Base-by-base conservation (phyloP, 2,888 invertebrate genomes). In the Andrena trimmerana region DNA sequence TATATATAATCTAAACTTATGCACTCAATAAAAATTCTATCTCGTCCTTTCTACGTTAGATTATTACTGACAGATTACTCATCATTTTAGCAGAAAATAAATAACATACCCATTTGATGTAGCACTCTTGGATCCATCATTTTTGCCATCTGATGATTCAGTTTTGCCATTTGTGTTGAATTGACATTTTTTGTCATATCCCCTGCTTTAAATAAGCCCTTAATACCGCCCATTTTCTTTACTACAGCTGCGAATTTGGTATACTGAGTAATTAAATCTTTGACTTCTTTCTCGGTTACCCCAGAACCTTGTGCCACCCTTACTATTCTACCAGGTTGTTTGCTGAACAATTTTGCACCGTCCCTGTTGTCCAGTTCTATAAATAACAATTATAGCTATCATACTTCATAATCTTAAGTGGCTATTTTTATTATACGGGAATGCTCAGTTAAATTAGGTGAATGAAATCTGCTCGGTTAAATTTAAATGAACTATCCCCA, bases 171-270 rank as follows among this genome's bases (percentile, higher is more conserved):
- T 95, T 99, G 99, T 50, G 97, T 97, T 87, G 98, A 99, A 94
- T 99, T 99, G 0, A 99, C 99, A 94, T 99, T 99, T 94, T 99
- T 99, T 3, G 98, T 97, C 97, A 99, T 99, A 93, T 99, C 99
- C 52, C 99, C 99, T 77, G 99, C 98, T 95, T 99, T 99, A 94
- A 99, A 99, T 31, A 99, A 95, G 24, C 99, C 99, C 94, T 99
- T 99, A 88, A 99, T 99, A 80, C 99, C 99, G 74, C 99, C 99
- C 99, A 99, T 99, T 95, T 99, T 99, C 95, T 99, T 99, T 0
- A 99, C 99, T 86, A 99, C 99, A 48, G 98, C 99, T 27, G 99
- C 99, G 94, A 99, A 99, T 95, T 99, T 99, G 54, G 99, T 99
- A 94, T 99, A 99, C 93, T 99, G 99, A 20, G 98, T 97, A 87